Base-by-base conservation (phyloP, 1,140 invertebrate genomes). In the Drosophila dunni region DNA sequence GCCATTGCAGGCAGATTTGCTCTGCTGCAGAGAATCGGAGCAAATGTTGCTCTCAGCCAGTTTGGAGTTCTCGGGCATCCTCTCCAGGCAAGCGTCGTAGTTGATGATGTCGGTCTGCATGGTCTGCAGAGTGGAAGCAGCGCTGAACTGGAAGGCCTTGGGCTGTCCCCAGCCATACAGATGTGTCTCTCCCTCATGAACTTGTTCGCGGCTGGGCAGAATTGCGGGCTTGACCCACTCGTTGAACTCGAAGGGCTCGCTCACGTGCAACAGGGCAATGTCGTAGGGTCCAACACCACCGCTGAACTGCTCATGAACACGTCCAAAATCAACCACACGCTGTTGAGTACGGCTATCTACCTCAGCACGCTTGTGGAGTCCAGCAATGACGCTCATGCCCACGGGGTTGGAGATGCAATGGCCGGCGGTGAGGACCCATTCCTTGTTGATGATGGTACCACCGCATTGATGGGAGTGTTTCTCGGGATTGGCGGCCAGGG, bases 241-340 rank as follows among this genome's bases (percentile, higher is more conserved):
- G 73, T 93, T 94, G 51, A 94, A 93, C 3, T 70, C 78, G 20
- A 96, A 79, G 1, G 94, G 93, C n/a, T 85, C 91, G 7, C 91
- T 91, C n/a, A 95, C 81, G 61, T 40, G 93, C 13, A 96, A 81
- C 0, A 96, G 56, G 34, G 94, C 95, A 53, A 96, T 94, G 76
- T 96, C 96, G 71, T 95, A 93, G 53, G 93, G 93, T 13, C 92
- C 93, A n/a, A 94, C 93, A 9, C 93, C 93, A 17, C 94, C 93
- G 8, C 54, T 13, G 75, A 93, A 95, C 2, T 89, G 58, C 11
- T 93, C 86, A 72, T 95, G 94, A 0, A 93, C 73, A 40, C 92
- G 90, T 45, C 73, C 81, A 4, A 92, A 77, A 0, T 74, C 73
- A 1, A 94, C 92, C 10, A 50, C 2, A 13, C 93, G 76, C 76